These are phyloP conservation scores for Patella depressa DNA, from an alignment of 2,888 invertebrate genomes.

Conservation along the genomic window DNA sequence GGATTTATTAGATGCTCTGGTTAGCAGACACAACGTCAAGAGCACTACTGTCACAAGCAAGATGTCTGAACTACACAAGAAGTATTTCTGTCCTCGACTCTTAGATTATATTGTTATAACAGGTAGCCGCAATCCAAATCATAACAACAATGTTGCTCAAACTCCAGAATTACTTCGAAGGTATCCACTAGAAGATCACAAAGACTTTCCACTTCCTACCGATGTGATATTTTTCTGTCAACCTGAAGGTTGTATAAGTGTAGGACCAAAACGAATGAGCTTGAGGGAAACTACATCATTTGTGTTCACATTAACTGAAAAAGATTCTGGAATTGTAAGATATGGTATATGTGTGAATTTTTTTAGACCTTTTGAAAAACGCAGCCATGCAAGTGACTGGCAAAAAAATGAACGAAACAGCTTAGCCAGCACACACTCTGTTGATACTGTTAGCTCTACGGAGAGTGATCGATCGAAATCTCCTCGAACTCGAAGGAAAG, in stretches of 20 bases:
- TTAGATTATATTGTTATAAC: conserved; percentile 97
- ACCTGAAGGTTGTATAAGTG: conserved; percentile 93
- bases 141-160: conserved; percentile 75
- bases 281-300: conserved; percentile 92
- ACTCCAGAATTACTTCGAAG: conserved; percentile 92
- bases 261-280: conserved; percentile 82
- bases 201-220: conserved; percentile 95
- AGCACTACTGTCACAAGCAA: conserved; percentile 7
- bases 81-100: conserved; percentile 76
- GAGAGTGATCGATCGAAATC: conserved; percentile 56
- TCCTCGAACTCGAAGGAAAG: conserved; percentile 60
- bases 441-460: conserved; percentile 47
- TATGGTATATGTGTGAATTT: conserved; percentile 99
- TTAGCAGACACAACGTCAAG: too few relatives aligned
- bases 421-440: conserved; percentile 40
- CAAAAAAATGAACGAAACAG: conserved; percentile 49
- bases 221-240: conserved; percentile 99
- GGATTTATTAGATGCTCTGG: too few relatives aligned
- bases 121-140: conserved; percentile 82
- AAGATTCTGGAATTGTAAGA: conserved; percentile 86
- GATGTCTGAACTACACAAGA: conserved; percentile 55
- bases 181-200: conserved; percentile 94
- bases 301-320: conserved; percentile 98
- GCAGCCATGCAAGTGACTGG: conserved; percentile 39
- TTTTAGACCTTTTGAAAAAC: conserved; percentile 84